Conservation (phyloP, 2,113 vertebrate species). For the Anoplopoma fimbria region DNA sequence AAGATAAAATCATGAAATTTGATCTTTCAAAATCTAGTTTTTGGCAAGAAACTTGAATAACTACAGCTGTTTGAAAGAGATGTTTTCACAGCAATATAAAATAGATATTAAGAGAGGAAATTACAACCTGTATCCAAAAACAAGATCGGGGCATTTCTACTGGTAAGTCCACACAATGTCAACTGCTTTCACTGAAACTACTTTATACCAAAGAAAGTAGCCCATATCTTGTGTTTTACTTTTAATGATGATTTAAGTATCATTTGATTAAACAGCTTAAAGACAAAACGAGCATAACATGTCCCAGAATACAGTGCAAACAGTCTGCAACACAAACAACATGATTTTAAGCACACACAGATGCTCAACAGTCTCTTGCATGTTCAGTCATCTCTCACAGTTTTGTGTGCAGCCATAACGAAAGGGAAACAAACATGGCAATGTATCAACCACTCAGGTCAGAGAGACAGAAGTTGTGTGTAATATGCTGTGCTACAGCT, state of each 20-base stretch:
- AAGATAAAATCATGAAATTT: too few relatives aligned
- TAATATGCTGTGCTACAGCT: slow-evolving; percentile 21
- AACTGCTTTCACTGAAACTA: neutral
- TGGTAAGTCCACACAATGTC: neutral
- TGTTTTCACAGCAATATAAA: neutral
- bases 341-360: neutral
- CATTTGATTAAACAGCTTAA: too few relatives aligned
- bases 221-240: too few relatives aligned
- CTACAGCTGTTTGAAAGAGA: neutral
- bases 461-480: slow-evolving; percentile 7
- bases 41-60: neutral
- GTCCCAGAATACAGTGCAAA: neutral
- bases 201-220: neutral
- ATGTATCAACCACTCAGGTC: too few relatives aligned
- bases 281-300: too few relatives aligned
- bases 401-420: neutral
- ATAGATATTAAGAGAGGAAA: neutral
- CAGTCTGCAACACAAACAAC: neutral
- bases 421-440: too few relatives aligned
- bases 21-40: neutral
- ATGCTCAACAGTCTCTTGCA: neutral
- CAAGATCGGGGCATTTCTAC: too few relatives aligned
- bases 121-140: neutral
- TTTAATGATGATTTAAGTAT: too few relatives aligned
- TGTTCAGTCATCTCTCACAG: neutral